Evolutionary conservation across 2,797 vertebrate species (phyloP).

Genomic region (Orestias chungarensis): DNA sequence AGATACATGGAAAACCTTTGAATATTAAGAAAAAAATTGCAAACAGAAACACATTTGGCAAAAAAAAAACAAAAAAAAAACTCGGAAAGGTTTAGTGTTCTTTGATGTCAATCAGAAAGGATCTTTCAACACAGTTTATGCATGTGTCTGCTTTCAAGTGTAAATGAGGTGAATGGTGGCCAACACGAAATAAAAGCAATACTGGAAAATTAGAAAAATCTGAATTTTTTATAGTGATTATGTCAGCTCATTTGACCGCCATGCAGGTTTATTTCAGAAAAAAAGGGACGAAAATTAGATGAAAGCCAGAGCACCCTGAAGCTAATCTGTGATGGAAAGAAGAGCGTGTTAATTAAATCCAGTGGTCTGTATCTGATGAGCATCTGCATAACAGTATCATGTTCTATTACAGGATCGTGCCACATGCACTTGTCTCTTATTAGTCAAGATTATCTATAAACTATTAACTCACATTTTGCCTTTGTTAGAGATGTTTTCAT

Average conservation of each 20-base stretch:
- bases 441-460: constrained; percentile 39
- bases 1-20: not conserved
- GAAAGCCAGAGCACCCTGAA: constrained; percentile 66
- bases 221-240: constrained; percentile 33
- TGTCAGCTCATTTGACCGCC: constrained; percentile 23
- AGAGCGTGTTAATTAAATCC: constrained; percentile 60
- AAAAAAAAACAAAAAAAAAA: not conserved
- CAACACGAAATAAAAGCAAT: constrained; percentile 29
- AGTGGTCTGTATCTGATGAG: constrained; percentile 54
- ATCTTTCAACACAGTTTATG: not conserved
- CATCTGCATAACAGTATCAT: constrained; percentile 59
- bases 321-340: constrained; percentile 49
- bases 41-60: not conserved
- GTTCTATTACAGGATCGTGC: constrained; percentile 47
- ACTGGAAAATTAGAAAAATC: constrained; percentile 25
- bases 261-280: constrained; percentile 31
- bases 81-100: not conserved
- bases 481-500: not conserved
- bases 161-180: constrained; percentile 9
- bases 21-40: not conserved
- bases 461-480: not conserved
- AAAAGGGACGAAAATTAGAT: constrained; percentile 48
- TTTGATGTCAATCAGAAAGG: not conserved
- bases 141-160: not conserved
- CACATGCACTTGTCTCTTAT: constrained; percentile 54